Base-by-base conservation (phyloP, 2,888 invertebrate genomes). In the Mythimna impura region DNA sequence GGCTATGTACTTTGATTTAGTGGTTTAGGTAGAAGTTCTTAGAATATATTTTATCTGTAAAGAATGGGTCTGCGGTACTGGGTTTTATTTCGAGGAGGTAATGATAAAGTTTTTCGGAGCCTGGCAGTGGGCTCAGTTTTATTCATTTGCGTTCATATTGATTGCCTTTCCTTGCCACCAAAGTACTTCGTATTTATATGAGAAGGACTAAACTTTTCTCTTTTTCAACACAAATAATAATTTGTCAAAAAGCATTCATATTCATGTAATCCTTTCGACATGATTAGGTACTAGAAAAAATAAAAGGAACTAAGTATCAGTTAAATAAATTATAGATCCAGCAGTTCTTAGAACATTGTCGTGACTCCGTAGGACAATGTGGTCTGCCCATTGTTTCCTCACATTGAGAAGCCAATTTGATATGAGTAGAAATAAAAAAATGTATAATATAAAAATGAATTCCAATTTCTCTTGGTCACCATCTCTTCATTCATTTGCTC, bases 1-100 rank as follows among this genome's bases (percentile, higher is more conserved):
- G 54, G 74, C 79, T 85, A 83, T 87, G 83, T 89, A 85, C 86
- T 81, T 82, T 86, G 84, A 86, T 86, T 86, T 86, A 86, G 78
- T 86, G 86, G 77, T 73, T 82, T 83, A 75, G 76, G 78, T 81
- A 84, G 65, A 55, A 74, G 61, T 72, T 81, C 69, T 79, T 40
- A 66, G 67, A 78, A 72, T 86, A 86, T 83, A 81, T 81, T 82
- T 85, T 86, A 71, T 82, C 72, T 71, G 75, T 78, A 68, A 82
- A 75, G 78, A 82, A 81, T 81, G 74, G 81, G 6, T 78, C 75
- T 81, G 63, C 66, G 66, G 61, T 74, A 68, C 75, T 20, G 67
- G 72, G 61, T 76, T 82, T 82, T 81, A 81, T 81, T 81, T 65
- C 30, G 12, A 52, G 67, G 70, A 70, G 71, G 43, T 70, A 62